Evolutionary conservation across 2,888 invertebrate species (phyloP), one percentile per base, ranked within the genome.

Genomic region (Zonitis immaculata): DNA sequence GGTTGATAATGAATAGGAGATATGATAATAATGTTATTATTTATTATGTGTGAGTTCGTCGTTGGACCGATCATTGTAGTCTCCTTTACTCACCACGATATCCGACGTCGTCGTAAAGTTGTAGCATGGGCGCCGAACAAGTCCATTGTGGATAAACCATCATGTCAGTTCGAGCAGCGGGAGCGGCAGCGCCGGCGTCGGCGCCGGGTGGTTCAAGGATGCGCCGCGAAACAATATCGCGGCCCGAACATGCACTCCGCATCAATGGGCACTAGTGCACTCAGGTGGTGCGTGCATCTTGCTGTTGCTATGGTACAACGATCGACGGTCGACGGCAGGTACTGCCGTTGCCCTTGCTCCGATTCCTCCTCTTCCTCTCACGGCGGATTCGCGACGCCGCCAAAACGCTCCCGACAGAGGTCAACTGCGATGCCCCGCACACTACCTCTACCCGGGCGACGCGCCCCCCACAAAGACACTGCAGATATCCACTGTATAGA

Each of bases 121-220:
- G 82, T 68, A 82, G 79, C 78, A 82, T 81, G 66, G 82, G 79
- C 68, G 79, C 77, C 49, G 74, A 70, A 61, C 74, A 74, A 51
- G 69, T 78, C 80, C 81, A 78, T 78, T 82, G 80, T 67, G 82
- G 78, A 76, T 82, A 83, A 73, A 83, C 83, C 82, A 82, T 82
- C 76, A 76, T 76, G 65, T 69, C 68, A 53, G 56, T 53, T 43
- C 55, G 45, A 61, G 65, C 62, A 61, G 65, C 64, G 60, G 62
- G 64, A 54, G 65, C 44, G 30, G 64, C 57, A 58, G 68, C 64
- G 60, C 65, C 67, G 57, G 64, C 69, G 59, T 66, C 67, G 64
- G 62, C 62, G 32, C 65, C 64, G 55, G 66, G 53, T 60, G 69
- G 69, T 62, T 71, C 71, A 63, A 70, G 68, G 63, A 71, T 69